Evolutionary conservation across 2,797 vertebrate genomes (phyloP), one percentile per base, ranked within the genome.

Genomic region (Chaetophractus vellerosus): DNA sequence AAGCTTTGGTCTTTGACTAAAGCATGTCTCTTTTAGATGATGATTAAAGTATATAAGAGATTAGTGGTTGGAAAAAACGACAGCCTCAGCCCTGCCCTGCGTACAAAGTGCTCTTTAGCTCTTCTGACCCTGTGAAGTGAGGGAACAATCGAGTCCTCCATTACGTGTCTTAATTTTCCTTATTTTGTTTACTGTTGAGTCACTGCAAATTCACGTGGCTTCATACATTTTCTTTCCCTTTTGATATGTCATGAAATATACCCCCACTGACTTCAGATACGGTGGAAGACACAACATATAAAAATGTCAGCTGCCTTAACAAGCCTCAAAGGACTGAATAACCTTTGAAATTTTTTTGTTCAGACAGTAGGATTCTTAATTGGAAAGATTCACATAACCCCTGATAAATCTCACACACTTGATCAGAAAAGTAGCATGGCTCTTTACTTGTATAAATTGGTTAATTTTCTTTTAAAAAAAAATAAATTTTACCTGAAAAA

Each of bases 301-400:
- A 81, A 50, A 59, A 75, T 6, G 4, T 28, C 59, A 48, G 38
- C 16, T 52, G n/a, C 38, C 86, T 89, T 85, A 83, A 57, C 11
- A 92, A 79, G 26, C 31, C 66, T 88, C 31, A 16, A 48, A 63
- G 71, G 55, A 38, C 91, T 41, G 52, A 64, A 57, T 14, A 50
- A 52, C 16, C 45, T 90, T 72, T 80, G 50, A 63, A 55, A 75
- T 92, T 96, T 92, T 96, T 48, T 66, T 90, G 55, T 57, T 81
- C 9, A 41, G 78, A 84, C n/a, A 90, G 16, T 24, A 55, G 16
- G 48, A 45, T 75, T 83, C 57, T 28, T 94, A 76, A 86, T 69
- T 89, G 64, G 72, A 48, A 93, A 86, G 48, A 79, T 48, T 91
- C 55, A 69, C 0, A 2, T 59, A 72, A 90, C 61, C 83, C 64